These are phyloP conservation scores for Osmoderma eremita DNA, from an alignment of 2,888 invertebrate species.

Conservation along the genomic window DNA sequence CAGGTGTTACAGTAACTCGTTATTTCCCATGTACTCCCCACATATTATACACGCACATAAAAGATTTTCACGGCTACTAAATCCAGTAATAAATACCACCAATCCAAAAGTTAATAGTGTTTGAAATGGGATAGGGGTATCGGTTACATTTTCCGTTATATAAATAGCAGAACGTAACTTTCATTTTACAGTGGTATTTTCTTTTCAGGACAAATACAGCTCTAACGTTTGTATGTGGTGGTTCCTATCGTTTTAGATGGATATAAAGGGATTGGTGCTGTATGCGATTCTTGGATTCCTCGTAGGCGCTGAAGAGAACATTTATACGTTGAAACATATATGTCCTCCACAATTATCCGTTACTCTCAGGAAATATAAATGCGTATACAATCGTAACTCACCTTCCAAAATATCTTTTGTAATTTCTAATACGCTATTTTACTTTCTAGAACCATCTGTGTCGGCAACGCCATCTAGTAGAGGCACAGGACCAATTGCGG, in stretches of 20 bases:
- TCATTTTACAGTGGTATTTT: slow-evolving; percentile 28
- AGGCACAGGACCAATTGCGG: slow-evolving; percentile 5
- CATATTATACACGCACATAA: background rate
- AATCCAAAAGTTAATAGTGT: slow-evolving; percentile 24
- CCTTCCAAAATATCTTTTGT: background rate
- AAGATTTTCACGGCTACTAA: slow-evolving; percentile 13
- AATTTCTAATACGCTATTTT: background rate
- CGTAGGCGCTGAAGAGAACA: slow-evolving; percentile 9
- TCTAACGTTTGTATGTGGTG: background rate
- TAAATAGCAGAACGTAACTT: slow-evolving; percentile 26
- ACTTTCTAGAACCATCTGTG: slow-evolving; percentile 8
- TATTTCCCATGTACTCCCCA: slow-evolving; percentile 27
- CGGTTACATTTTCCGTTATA: slow-evolving; percentile 34
- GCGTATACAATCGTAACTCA: slow-evolving; percentile 31
- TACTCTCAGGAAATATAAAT: slow-evolving; percentile 27
- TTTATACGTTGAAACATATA: slow-evolving; percentile 16
- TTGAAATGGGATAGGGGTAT: slow-evolving; percentile 35
- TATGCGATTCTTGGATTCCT: slow-evolving; percentile 11
- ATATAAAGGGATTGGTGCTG: slow-evolving; percentile 9
- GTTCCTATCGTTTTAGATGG: slow-evolving; percentile 31
- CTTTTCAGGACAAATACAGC: slow-evolving; percentile 28
- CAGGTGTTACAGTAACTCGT: slow-evolving; percentile 38
- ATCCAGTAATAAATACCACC: background rate
- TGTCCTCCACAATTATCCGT: slow-evolving; percentile 17
- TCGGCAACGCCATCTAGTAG: background rate